Percentiles rank a stretch among this genome's conserved stretches.
phyloP scores from a whole-genome alignment of 2,888 invertebrate genomes.

The Eristalis arbustorum region DNA sequence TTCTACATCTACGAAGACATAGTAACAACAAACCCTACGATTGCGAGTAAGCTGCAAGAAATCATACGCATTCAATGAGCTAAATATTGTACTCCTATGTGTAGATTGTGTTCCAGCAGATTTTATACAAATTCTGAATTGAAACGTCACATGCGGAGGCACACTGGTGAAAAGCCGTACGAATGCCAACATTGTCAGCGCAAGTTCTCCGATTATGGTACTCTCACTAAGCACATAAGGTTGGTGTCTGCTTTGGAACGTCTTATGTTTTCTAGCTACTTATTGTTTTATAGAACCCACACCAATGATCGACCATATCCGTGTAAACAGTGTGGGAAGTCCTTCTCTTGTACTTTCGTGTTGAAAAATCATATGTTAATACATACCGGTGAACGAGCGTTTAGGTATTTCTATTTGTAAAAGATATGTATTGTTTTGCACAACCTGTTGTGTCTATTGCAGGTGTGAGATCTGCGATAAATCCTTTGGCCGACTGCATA shows the following conservation, averaged over 20 bases:
- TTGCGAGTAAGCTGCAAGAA: conserved; percentile 47
- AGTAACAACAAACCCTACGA: conserved; percentile 45
- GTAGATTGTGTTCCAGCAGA: conserved; percentile 46
- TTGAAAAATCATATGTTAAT: conserved; percentile 27
- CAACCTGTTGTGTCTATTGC: not conserved
- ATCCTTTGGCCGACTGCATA: conserved; percentile 48
- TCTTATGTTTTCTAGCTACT: not conserved
- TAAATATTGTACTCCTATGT: not conserved
- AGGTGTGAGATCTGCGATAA: conserved; percentile 58
- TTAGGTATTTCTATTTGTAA: conserved; percentile 14
- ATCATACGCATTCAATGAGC: not conserved
- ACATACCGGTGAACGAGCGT: conserved; percentile 32
- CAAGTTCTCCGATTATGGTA: conserved; percentile 53
- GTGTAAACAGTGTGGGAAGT: conserved; percentile 23
- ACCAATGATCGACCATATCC: conserved; percentile 44
- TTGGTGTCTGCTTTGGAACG: not conserved
- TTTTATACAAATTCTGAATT: conserved; percentile 53
- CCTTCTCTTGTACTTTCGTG: conserved; percentile 22
- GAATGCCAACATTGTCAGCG: conserved; percentile 51
- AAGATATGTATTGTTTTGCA: not conserved
- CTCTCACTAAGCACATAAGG: conserved; percentile 47
- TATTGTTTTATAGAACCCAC: conserved; percentile 23
- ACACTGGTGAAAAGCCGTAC: conserved; percentile 63
- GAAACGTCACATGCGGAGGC: conserved; percentile 54
- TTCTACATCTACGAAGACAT: conserved; percentile 42